Evolutionary conservation across 1,140 invertebrate species (phyloP), one percentile per base, ranked within the genome.

Genomic region (Papilio dardanus): DNA sequence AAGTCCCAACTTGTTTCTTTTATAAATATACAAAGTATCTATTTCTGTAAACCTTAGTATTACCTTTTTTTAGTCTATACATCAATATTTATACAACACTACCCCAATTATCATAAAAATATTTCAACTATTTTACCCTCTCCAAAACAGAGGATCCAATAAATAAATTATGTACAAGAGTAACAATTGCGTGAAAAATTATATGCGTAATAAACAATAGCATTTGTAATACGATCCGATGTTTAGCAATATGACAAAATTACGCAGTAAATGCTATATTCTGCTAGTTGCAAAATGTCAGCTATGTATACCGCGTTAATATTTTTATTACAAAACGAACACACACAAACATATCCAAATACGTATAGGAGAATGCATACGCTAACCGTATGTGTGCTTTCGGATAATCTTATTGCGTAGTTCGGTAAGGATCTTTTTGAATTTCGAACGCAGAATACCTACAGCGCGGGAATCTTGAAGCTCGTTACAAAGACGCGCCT

Each of bases 401-500:
- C 71, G 71, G 71, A 24, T 54, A 58, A 73, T 73, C 46, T 58
- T 58, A 73, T 54, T 73, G 71, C 71, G 71, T 73, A 73, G 50
- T 73, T 58, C 71, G 28, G 31, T 73, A 58, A 73, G 71, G 71
- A 73, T 73, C 71, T 73, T 73, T 73, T 73, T 58, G 69, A 73
- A 73, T 73, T 73, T 73, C 71, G 50, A 73, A 73, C 21, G 30
- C 71, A 35, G 30, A 73, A 73, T 58, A 73, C 71, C 71, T 73
- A 73, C 67, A 71, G 37, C 35, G 71, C 71, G 46, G 50, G 71
- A 78, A 75, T 74, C 74, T 78, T 40, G 40, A 71, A 74, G 75
- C 76, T 78, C 75, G 24, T 74, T 77, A 77, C 76, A 81, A 79
- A 83, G 76, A 77, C 66, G 28, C 67, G 10, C 1, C 21, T 84